These are phyloP conservation scores for Macquaria ambigua DNA, from an alignment of 2,113 vertebrate species.

Conservation along the genomic window DNA sequence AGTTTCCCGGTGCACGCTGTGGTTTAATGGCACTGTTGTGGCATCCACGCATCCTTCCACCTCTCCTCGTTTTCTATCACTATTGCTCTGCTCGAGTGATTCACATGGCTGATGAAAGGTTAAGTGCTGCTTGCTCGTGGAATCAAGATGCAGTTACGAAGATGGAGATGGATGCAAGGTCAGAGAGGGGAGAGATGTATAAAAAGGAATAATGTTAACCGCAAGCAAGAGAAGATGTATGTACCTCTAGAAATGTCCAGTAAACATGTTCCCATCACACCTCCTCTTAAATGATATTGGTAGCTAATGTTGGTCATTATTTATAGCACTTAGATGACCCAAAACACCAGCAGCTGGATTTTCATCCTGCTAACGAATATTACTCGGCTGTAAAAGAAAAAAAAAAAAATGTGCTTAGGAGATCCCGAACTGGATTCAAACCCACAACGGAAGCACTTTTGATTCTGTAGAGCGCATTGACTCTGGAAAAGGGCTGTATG, in stretches of 20 bases:
- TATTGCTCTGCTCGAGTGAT: slow-evolving; percentile 29
- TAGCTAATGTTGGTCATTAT: slow-evolving; percentile 9
- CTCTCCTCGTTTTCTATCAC: slow-evolving; percentile 19
- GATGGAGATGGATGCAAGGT: slow-evolving; percentile 35
- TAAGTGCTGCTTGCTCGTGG: slow-evolving; percentile 56
- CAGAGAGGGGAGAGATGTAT: background rate
- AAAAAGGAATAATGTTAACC: slow-evolving; percentile 1
- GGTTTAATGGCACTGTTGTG: slow-evolving; percentile 39
- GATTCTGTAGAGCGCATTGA: slow-evolving; percentile 11
- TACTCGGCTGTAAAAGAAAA: background rate
- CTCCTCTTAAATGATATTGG: background rate
- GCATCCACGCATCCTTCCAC: slow-evolving; percentile 2
- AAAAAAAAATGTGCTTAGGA: background rate
- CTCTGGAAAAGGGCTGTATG: slow-evolving; percentile 7
- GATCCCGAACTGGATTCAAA: background rate
- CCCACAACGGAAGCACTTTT: slow-evolving; percentile 13
- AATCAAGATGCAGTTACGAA: slow-evolving; percentile 46
- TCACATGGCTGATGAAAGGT: slow-evolving; percentile 56
- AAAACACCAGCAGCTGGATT: background rate
- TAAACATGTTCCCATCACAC: background rate
- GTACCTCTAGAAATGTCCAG: background rate
- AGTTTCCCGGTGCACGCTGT: background rate
- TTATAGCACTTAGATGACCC: background rate
- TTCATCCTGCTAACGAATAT: slow-evolving; percentile 2
- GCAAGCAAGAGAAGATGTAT: background rate